Evolutionary conservation across 2,113 vertebrate genomes (phyloP).

Genomic region (Mandrillus leucophaeus): DNA sequence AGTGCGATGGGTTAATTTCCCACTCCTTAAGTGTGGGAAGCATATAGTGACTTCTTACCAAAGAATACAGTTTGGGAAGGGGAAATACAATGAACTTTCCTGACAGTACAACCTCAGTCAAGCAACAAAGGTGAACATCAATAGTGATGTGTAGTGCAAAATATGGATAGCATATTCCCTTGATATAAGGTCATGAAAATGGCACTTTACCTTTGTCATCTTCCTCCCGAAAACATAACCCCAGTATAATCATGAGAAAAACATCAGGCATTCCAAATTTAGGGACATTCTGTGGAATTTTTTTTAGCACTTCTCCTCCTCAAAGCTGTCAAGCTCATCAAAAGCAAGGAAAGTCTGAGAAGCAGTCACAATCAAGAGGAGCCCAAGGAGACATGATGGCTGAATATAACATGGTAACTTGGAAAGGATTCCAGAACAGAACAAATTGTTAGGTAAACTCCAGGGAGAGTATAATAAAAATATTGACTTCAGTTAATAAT

Average conservation of each 20-base stretch:
- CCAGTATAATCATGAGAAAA: background rate
- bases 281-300: background rate
- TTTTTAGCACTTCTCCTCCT: background rate
- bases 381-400: background rate
- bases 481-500: background rate
- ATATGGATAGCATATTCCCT: background rate
- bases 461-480: background rate
- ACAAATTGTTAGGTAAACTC: background rate
- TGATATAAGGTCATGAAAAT: background rate
- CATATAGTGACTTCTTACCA: background rate
- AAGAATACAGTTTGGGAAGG: background rate
- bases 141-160: background rate
- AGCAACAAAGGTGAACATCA: background rate
- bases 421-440: background rate
- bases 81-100: background rate
- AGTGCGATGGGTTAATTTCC: background rate
- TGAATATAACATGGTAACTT: background rate
- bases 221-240: background rate
- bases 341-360: background rate
- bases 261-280: background rate
- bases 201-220: background rate
- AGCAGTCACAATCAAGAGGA: background rate
- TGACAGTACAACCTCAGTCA: background rate
- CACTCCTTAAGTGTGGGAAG: background rate
- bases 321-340: background rate